Conservation (phyloP, 2,113 vertebrate genomes). For the Grallaria varia region DNA sequence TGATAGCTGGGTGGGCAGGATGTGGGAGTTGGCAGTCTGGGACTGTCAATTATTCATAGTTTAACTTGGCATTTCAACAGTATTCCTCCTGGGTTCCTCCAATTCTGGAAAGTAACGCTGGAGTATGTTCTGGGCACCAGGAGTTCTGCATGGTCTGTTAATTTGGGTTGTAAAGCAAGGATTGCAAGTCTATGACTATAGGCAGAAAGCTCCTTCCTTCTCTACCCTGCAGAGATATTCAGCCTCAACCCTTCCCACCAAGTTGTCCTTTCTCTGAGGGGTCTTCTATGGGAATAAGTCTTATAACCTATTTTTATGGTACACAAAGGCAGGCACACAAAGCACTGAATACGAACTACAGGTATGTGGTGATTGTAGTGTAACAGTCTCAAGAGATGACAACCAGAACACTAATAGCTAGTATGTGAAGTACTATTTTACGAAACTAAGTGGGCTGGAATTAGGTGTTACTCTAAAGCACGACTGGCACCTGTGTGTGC, state of each 20-base stretch:
- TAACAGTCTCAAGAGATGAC: background rate
- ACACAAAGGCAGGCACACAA: background rate
- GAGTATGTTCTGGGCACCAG: background rate
- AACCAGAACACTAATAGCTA: background rate
- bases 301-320: background rate
- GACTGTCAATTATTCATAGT: constrained; percentile 6
- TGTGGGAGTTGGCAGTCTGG: background rate
- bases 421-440: background rate
- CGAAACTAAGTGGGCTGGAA: background rate
- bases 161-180: background rate
- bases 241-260: background rate
- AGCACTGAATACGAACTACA: background rate
- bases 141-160: background rate
- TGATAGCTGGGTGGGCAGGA: background rate
- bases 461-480: background rate
- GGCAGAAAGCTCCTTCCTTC: background rate
- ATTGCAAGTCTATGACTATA: background rate
- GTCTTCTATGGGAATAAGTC: background rate
- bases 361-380: background rate
- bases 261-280: background rate
- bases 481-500: background rate
- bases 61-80: background rate
- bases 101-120: background rate
- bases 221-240: background rate
- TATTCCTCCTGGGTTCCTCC: background rate